Evolutionary conservation across 2,888 invertebrate genomes (phyloP).

Genomic region (Tolmerus cingulatus): DNA sequence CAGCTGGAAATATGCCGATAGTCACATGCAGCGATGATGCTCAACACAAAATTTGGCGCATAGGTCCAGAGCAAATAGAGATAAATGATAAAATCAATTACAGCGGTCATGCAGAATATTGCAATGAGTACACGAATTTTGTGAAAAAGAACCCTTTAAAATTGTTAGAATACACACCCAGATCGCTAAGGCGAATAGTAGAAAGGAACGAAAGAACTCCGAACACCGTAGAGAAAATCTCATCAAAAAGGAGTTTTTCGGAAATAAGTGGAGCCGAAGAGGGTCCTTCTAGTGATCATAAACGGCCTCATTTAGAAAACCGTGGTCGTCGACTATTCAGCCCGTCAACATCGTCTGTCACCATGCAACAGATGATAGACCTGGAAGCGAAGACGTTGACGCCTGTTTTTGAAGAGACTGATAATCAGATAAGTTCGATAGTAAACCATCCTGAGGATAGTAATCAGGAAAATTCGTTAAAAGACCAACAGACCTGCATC

Average conservation of each 20-base stretch:
- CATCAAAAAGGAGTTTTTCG: constrained; percentile 57
- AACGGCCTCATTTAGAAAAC: constrained; percentile 62
- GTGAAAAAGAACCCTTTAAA: constrained; percentile 44
- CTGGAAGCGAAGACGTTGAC: constrained; percentile 29
- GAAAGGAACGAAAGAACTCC: constrained; percentile 60
- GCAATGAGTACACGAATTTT: constrained; percentile 55
- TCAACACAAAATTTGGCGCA: constrained; percentile 77
- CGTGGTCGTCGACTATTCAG: constrained; percentile 66
- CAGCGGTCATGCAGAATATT: constrained; percentile 65
- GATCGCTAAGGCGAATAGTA: constrained; percentile 64
- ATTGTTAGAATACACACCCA: constrained; percentile 62
- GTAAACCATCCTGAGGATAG: constrained; percentile 51
- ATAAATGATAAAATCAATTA: constrained; percentile 60
- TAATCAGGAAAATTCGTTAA: constrained; percentile 55
- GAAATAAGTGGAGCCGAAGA: constrained; percentile 57
- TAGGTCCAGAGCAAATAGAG: constrained; percentile 66
- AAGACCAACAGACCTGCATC: background rate
- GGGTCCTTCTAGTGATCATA: constrained; percentile 55
- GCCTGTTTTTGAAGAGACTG: constrained; percentile 47
- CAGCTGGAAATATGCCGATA: constrained; percentile 68
- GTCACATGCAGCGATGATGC: constrained; percentile 88
- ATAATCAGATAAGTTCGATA: constrained; percentile 44
- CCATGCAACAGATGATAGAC: background rate
- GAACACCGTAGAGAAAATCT: constrained; percentile 56
- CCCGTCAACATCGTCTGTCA: constrained; percentile 54